These are phyloP conservation scores for Tenualosa ilisha DNA, from an alignment of 2,797 vertebrate species.

Conservation along the genomic window DNA sequence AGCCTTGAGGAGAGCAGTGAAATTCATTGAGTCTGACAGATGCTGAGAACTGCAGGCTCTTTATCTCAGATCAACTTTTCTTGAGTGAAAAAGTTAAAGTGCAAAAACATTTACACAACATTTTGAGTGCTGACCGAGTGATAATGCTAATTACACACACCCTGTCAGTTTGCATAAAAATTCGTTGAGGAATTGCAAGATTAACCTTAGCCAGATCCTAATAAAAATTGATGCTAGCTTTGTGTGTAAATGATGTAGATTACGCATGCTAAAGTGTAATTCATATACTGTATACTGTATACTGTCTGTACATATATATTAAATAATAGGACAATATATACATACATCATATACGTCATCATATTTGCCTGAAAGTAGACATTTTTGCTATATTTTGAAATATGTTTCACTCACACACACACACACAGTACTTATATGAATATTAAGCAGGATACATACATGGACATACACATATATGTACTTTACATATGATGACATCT, in stretches of 20 bases:
- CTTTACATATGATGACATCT: no score
- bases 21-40: slow-evolving; percentile 13
- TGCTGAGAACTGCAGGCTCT: slow-evolving; percentile 17
- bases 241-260: background rate
- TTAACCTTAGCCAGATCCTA: background rate
- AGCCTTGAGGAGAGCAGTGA: background rate
- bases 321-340: no score
- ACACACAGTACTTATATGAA: no score
- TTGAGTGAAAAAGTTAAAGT: background rate
- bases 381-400: no score
- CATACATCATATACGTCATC: no score
- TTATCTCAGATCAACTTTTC: background rate
- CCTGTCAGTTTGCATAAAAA: background rate
- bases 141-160: background rate
- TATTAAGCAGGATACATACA: no score
- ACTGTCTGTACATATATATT: no score
- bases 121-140: background rate
- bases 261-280: no score
- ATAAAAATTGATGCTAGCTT: background rate
- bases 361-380: no score
- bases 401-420: no score
- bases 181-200: background rate
- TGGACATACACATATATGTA: no score
- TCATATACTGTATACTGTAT: no score
- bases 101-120: background rate